A percentile compares a stretch with the other conserved stretches of the same genome.
These are phyloP conservation scores for Oxyura jamaicensis DNA, from an alignment of 2,113 vertebrate genomes.

Conservation along the genomic window DNA sequence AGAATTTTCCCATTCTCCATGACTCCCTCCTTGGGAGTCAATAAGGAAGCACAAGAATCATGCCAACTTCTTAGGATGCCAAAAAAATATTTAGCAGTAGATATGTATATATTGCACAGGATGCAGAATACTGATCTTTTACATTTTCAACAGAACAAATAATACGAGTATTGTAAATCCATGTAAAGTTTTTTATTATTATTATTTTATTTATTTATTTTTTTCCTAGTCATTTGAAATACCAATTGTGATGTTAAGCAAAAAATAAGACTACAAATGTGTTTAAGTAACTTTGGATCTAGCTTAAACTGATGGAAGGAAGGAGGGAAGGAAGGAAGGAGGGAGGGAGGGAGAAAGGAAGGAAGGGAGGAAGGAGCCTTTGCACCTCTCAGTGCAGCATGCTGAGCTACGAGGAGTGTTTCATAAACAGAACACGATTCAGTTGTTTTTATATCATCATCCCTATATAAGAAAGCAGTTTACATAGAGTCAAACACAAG, in stretches of 20 bases:
- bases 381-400: not conserved
- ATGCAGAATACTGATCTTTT: not conserved
- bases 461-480: not conserved
- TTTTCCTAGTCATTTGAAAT: not conserved
- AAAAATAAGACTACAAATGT: not conserved
- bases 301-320: not conserved
- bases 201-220: not conserved
- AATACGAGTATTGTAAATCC: not conserved
- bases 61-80: not conserved
- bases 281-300: not conserved
- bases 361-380: not conserved
- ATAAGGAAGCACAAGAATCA: not conserved
- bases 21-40: not conserved
- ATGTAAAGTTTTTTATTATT: not conserved
- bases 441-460: not conserved
- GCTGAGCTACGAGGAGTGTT: not conserved
- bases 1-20: not conserved
- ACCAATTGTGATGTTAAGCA: not conserved
- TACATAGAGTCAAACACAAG: not conserved
- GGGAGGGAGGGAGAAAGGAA: rapidly evolving
- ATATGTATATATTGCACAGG: not conserved
- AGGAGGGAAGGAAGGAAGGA: rapidly evolving
- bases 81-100: not conserved
- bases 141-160: not conserved
- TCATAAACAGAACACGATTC: not conserved